These are phyloP conservation scores for Lophotriccus pileatus DNA, from an alignment of 2,797 vertebrate species.

Conservation along the genomic window DNA sequence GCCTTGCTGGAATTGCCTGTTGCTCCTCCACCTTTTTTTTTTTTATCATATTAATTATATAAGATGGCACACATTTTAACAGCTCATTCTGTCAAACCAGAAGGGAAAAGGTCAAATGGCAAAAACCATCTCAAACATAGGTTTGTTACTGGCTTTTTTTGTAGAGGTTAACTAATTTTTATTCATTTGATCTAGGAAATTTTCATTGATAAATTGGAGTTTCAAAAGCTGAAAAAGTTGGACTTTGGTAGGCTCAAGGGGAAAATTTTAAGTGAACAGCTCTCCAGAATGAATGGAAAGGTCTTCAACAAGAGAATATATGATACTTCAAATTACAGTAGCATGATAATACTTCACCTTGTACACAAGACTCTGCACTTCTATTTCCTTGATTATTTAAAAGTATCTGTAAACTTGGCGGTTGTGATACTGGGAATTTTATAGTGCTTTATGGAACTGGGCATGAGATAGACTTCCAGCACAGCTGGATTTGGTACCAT, in stretches of 20 bases:
- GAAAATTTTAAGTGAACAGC: conserved; percentile 73
- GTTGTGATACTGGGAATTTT: neutral
- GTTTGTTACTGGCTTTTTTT: neutral
- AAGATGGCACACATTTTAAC: neutral
- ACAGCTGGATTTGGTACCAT: neutral
- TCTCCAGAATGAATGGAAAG: conserved; percentile 69
- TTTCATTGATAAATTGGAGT: conserved; percentile 77
- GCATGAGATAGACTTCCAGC: neutral
- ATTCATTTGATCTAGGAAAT: conserved; percentile 69
- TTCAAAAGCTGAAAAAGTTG: conserved; percentile 84
- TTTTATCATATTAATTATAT: neutral
- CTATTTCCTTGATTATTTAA: neutral
- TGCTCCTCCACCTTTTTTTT: neutral
- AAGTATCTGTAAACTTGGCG: neutral
- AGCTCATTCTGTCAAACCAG: neutral
- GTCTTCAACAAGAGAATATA: conserved; percentile 74
- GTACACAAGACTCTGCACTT: neutral
- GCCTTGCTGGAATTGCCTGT: neutral
- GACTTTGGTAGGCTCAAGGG: conserved; percentile 79
- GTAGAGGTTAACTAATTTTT: neutral
- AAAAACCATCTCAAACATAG: neutral
- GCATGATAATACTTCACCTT: conserved; percentile 63
- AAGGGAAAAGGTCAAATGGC: neutral
- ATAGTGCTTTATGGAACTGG: neutral
- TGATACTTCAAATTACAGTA: conserved; percentile 68